phyloP scores from a whole-genome alignment of 2,113 vertebrate genomes.

The Oreochromis niloticus region DNA sequence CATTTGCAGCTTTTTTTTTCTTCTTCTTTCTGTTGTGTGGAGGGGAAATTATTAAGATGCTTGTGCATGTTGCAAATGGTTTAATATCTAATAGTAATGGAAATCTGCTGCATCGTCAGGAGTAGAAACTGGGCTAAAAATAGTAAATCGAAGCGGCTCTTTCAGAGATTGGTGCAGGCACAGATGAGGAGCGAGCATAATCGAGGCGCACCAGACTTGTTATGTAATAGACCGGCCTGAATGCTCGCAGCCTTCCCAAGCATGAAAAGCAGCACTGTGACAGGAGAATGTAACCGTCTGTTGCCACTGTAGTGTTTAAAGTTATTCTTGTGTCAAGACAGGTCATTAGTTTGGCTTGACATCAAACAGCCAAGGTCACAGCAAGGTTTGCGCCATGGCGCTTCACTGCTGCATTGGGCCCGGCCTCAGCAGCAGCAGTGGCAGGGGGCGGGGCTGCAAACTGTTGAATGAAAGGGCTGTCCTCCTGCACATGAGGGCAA shows the following conservation, averaged over 20 bases:
- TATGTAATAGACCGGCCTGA: conserved; percentile 6
- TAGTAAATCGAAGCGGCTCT: neutral
- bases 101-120: neutral
- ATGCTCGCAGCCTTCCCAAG: neutral
- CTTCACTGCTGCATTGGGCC: conserved; percentile 14
- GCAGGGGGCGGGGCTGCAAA: neutral
- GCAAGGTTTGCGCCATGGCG: conserved; percentile 21
- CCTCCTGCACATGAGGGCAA: neutral
- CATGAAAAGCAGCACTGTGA: neutral
- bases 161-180: conserved; percentile 4
- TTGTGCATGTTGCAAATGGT: rapidly evolving
- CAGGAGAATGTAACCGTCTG: neutral
- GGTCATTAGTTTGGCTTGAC: neutral
- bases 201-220: neutral
- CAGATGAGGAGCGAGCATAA: neutral
- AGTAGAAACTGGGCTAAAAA: neutral
- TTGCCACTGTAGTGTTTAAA: neutral
- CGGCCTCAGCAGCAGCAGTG: neutral
- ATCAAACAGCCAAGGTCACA: conserved; percentile 36
- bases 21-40: neutral
- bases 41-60: neutral
- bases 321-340: neutral
- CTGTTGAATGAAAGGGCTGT: conserved; percentile 23
- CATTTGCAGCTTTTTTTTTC: neutral
- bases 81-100: neutral